Conservation (phyloP, 1,140 invertebrate genomes). For the Brachionus calyciflorus region DNA sequence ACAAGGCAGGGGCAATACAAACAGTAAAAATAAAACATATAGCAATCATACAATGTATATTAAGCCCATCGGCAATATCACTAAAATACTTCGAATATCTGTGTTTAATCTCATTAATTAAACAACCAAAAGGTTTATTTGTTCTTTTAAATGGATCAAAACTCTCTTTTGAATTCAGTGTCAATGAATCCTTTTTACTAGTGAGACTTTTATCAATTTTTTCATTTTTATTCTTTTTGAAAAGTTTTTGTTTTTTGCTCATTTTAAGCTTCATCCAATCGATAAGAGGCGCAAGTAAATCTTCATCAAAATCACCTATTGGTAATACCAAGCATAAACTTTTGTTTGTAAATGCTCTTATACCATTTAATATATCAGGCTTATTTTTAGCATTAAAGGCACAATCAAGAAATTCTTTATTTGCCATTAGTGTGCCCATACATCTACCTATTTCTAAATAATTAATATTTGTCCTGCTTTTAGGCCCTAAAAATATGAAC, state of each 20-base stretch:
- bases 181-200: background rate
- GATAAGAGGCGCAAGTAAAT: background rate
- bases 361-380: slow-evolving; percentile 6
- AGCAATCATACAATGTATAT: slow-evolving; percentile 78
- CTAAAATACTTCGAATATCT: slow-evolving; percentile 79
- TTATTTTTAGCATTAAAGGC: background rate
- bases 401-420: slow-evolving; percentile 37
- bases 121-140: slow-evolving; percentile 71
- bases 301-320: slow-evolving; percentile 8
- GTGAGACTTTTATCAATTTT: background rate
- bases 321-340: slow-evolving; percentile 36
- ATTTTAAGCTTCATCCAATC: slow-evolving; percentile 42
- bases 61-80: slow-evolving; percentile 81
- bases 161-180: background rate
- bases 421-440: slow-evolving; percentile 35
- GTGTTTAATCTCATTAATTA: slow-evolving; percentile 77
- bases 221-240: background rate
- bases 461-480: background rate
- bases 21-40: slow-evolving; percentile 95
- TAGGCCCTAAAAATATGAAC: slow-evolving; percentile 41
- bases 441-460: slow-evolving; percentile 42
- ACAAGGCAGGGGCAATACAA: slow-evolving; percentile 85
- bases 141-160: slow-evolving; percentile 70
- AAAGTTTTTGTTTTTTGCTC: background rate
- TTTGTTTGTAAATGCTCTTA: background rate